phyloP scores from a whole-genome alignment of 2,113 vertebrate genomes.

The Jacana jacana region DNA sequence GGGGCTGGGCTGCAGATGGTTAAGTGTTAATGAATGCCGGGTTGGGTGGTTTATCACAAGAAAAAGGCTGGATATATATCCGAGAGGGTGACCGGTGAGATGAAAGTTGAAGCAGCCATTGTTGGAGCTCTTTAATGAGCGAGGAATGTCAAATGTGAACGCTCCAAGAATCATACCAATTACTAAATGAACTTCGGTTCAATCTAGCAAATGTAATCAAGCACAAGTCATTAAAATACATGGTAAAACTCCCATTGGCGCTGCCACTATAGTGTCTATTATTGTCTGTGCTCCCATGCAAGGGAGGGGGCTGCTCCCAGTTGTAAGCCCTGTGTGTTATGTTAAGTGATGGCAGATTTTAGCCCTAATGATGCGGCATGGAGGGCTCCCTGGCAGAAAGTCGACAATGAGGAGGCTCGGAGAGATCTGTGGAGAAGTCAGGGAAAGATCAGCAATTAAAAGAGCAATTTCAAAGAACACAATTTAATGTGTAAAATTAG shows the following conservation, averaged over 20 bases:
- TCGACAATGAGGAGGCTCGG: not conserved
- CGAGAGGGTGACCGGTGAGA: conserved; percentile 33
- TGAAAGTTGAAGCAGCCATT: conserved; percentile 43
- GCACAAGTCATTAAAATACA: conserved; percentile 58
- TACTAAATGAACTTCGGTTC: conserved; percentile 28
- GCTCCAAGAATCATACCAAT: conserved; percentile 37
- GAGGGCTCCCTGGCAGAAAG: conserved; percentile 17
- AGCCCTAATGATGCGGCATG: conserved; percentile 33
- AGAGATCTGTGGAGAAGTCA: conserved; percentile 5
- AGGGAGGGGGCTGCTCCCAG: conserved; percentile 20
- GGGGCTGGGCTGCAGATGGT: conserved; percentile 48
- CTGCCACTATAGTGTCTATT: conserved; percentile 29
- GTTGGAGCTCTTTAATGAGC: conserved; percentile 51
- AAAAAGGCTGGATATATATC: conserved; percentile 26
- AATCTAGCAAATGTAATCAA: conserved; percentile 56
- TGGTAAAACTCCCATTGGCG: conserved; percentile 7
- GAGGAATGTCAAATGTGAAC: conserved; percentile 30
- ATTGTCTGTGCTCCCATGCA: not conserved
- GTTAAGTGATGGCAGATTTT: conserved; percentile 45
- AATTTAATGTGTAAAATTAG: conserved; percentile 55
- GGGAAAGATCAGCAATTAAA: conserved; percentile 39
- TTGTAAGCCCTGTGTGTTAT: conserved; percentile 7
- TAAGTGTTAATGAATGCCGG: conserved; percentile 47
- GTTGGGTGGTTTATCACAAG: conserved; percentile 52
- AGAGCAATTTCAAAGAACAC: conserved; percentile 28